These are phyloP conservation scores for Vidua macroura DNA, from an alignment of 2,113 vertebrate genomes.

Conservation along the genomic window DNA sequence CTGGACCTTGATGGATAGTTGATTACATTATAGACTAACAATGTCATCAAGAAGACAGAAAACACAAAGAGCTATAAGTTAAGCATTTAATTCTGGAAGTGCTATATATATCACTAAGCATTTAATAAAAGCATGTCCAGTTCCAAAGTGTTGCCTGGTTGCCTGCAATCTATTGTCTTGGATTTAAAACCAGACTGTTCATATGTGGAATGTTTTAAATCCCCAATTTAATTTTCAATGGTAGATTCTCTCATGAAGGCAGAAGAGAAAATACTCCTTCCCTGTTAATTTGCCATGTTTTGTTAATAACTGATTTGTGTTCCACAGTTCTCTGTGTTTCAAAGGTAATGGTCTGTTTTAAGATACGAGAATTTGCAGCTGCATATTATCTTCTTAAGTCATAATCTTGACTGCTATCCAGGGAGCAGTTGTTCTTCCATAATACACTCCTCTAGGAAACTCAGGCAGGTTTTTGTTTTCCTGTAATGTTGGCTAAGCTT, in stretches of 20 bases:
- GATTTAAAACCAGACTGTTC: background rate
- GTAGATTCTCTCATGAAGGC: background rate
- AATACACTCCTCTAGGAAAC: background rate
- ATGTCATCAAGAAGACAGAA: background rate
- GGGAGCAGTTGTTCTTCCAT: background rate
- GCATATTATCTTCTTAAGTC: background rate
- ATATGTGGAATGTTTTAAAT: background rate
- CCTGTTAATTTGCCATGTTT: background rate
- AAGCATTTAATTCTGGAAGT: background rate
- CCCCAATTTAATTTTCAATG: background rate
- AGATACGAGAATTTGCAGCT: background rate
- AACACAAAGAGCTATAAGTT: background rate
- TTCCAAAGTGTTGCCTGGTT: background rate
- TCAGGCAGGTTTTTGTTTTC: background rate
- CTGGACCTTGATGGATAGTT: background rate
- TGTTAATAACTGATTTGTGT: background rate
- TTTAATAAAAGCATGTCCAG: background rate
- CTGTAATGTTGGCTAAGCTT: background rate
- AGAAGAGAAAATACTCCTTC: background rate
- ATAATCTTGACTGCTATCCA: background rate
- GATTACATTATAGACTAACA: background rate
- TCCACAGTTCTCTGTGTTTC: background rate
- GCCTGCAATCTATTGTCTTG: background rate
- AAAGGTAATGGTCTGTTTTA: background rate
- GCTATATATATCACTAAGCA: background rate